phyloP scores from a whole-genome alignment of 2,113 vertebrate genomes.

The Ameiurus melas region DNA sequence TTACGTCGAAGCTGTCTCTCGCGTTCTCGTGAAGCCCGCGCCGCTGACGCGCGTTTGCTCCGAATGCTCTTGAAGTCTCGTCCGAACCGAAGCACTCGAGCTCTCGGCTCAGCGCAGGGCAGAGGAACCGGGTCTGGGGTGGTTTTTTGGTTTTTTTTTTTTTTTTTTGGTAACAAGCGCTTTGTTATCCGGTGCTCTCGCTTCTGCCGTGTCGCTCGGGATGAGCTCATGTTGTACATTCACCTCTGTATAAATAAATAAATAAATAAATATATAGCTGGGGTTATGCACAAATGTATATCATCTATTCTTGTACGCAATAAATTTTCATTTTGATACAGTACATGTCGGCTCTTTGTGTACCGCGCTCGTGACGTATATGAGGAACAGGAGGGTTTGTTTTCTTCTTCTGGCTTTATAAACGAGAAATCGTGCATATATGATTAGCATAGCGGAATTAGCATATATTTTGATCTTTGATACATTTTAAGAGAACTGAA shows the following conservation, averaged over 20 bases:
- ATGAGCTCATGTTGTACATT: conserved; percentile 45
- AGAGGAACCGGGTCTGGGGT: conserved; percentile 55
- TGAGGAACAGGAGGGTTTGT: neutral
- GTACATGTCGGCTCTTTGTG: conserved; percentile 39
- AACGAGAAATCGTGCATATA: neutral
- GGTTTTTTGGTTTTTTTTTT: too few relatives aligned
- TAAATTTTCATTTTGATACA: conserved; percentile 73
- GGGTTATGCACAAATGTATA: conserved; percentile 69
- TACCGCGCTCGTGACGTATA: neutral
- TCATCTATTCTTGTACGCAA: conserved; percentile 66
- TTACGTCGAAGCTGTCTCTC: neutral
- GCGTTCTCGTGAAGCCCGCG: conserved; percentile 61
- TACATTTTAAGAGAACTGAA: neutral
- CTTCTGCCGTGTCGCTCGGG: conserved; percentile 40
- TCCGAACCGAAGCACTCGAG: conserved; percentile 57
- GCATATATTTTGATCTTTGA: too few relatives aligned
- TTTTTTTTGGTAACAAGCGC: conserved; percentile 57
- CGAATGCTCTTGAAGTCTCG: conserved; percentile 62
- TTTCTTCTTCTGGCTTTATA: neutral
- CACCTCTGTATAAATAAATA: conserved; percentile 37
- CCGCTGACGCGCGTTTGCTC: neutral
- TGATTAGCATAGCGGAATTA: too few relatives aligned
- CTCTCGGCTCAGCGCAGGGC: conserved; percentile 28
- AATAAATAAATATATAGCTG: neutral
- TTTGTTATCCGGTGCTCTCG: conserved; percentile 65